Conservation (phyloP, 2,113 vertebrate genomes). For the Phrynocephalus versicolor region DNA sequence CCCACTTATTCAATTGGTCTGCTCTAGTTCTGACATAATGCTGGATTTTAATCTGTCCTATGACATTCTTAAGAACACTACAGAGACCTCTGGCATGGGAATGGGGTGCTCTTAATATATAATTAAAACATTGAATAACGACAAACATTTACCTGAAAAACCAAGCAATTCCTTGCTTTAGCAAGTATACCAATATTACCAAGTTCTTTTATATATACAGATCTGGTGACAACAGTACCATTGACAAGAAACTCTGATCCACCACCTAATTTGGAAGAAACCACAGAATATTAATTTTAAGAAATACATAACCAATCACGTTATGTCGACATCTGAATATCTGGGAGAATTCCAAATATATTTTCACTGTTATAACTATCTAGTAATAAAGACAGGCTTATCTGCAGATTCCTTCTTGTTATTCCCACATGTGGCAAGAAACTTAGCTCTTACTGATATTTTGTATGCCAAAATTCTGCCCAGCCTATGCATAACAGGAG, state of each 20-base stretch:
- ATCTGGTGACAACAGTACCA: conserved; percentile 72
- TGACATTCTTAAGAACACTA: no score
- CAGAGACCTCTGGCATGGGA: background rate
- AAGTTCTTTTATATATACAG: conserved; percentile 79
- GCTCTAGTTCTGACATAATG: no score
- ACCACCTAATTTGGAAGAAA: conserved; percentile 71
- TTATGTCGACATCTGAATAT: background rate
- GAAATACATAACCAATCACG: background rate
- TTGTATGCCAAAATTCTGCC: background rate
- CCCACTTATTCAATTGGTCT: no score
- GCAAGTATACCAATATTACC: conserved; percentile 86
- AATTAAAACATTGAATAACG: background rate
- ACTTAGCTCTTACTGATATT: background rate
- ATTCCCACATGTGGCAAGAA: background rate
- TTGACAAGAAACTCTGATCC: conserved; percentile 84
- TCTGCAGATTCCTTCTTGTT: background rate
- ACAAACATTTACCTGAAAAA: conserved; percentile 89
- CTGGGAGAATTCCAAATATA: background rate
- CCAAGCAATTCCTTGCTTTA: conserved; percentile 89
- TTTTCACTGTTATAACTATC: background rate
- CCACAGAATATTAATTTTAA: background rate
- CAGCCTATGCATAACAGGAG: background rate
- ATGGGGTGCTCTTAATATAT: background rate
- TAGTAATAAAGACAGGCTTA: no score
- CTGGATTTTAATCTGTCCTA: no score